Evolutionary conservation across 2,797 vertebrate genomes (phyloP), one percentile per base, ranked within the genome.

Genomic region (Erpetoichthys calabaricus): DNA sequence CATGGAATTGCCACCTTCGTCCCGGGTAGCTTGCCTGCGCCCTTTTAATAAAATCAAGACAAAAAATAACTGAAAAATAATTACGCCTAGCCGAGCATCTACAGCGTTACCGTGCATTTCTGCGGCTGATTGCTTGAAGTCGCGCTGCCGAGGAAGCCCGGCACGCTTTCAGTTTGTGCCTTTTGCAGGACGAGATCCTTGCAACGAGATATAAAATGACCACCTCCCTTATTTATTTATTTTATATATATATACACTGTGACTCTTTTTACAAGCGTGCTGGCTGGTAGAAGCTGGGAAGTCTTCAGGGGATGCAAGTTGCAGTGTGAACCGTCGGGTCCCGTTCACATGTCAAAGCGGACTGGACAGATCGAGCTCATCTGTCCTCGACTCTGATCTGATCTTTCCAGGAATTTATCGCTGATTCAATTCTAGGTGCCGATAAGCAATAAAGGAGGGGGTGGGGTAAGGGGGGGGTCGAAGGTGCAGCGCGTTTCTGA

Each of bases 21-120:
- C 66, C 64, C 69, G 73, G 62, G 78, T 69, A 76, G 71, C 53
- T 70, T 65, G 67, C 77, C 73, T 62, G 64, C 78, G 74, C 78
- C 82, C 73, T 83, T 77, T 82, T 79, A 95, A 90, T 91, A 95
- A 95, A 94, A 92, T 95, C 91, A 87, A 77, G 88, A 86, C 87
- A 90, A 92, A 92, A 92, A 94, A 91, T 92, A 86, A 87, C 81
- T 80, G 87, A 92, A 93, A 93, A 92, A 91, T 92, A 87, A 86
- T 84, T 76, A 80, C 79, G 79, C 78, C 81, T 83, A 76, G 79
- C 82, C 78, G 72, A 76, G 80, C 80, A 80, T 76, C 79, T 49
- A 80, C 80, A 83, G 75, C 82, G 78, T 79, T 25, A 79, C 76
- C 80, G 80, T 77, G 76, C 77, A 80, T 84, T 82, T 82, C 80